A percentile compares a stretch with the other conserved stretches of the same genome.
Conservation (phyloP, 1,140 invertebrate species). For the Battus philenor region DNA sequence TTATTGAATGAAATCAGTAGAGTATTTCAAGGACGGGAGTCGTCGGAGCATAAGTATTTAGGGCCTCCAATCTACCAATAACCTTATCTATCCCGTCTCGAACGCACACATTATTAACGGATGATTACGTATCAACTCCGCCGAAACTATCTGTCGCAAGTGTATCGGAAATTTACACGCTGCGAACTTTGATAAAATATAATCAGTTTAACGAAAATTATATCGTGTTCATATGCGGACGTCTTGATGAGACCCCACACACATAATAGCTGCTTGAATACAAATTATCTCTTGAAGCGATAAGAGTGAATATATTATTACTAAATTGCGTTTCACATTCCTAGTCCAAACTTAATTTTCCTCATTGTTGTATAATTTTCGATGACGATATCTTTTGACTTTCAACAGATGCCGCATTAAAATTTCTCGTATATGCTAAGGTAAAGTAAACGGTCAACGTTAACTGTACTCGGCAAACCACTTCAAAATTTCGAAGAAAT, state of each 20-base stretch:
- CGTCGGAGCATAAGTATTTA: conserved; percentile 21
- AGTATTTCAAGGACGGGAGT: conserved; percentile 3
- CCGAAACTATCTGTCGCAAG: conserved; percentile 34
- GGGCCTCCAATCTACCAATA: conserved; percentile 36
- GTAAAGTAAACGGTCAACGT: too few species aligned
- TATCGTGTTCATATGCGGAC: conserved; percentile 9
- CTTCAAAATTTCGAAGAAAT: too few species aligned
- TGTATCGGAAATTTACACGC: conserved; percentile 52
- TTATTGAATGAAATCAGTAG: neutral
- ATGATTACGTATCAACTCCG: conserved; percentile 29
- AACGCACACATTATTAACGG: conserved; percentile 40
- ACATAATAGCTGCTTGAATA: conserved; percentile 15
- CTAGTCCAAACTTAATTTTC: too few species aligned
- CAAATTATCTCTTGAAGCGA: conserved; percentile 8
- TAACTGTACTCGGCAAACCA: too few species aligned
- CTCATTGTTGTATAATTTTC: too few species aligned
- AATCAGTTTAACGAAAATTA: conserved; percentile 14
- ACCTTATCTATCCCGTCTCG: conserved; percentile 35
- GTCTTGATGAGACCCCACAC: conserved; percentile 13
- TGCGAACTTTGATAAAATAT: conserved; percentile 27
- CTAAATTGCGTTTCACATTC: conserved; percentile 8
- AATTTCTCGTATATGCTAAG: too few species aligned
- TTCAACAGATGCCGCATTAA: too few species aligned
- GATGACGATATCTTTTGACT: too few species aligned
- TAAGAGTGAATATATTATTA: conserved; percentile 12